These are phyloP conservation scores for Phengaris alcon DNA, from an alignment of 2,888 invertebrate genomes.

Conservation along the genomic window DNA sequence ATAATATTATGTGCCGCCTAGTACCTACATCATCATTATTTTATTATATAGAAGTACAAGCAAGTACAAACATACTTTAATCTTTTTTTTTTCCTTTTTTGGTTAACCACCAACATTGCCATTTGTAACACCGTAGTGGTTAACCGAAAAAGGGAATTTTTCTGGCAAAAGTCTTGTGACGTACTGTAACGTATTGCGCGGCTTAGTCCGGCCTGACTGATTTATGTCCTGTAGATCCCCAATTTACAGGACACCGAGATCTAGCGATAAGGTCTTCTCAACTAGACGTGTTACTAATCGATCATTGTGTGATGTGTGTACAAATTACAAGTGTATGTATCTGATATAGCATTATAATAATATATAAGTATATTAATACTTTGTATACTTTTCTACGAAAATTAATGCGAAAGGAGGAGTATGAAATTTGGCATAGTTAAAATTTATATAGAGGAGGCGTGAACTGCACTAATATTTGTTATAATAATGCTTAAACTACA, in stretches of 20 bases:
- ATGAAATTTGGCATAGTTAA: no score
- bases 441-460: no score
- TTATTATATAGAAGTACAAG: no score
- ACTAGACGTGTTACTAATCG: slow-evolving; percentile 33
- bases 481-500: no score
- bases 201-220: slow-evolving; percentile 73
- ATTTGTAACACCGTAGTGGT: neutral
- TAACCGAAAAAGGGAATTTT: slow-evolving; percentile 37
- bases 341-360: no score
- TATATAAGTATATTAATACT: no score
- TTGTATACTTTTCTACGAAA: no score
- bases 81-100: neutral
- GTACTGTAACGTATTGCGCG: slow-evolving; percentile 66
- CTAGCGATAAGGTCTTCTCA: slow-evolving; percentile 47
- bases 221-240: slow-evolving; percentile 75
- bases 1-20: no score
- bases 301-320: slow-evolving; percentile 4
- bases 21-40: no score
- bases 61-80: no score
- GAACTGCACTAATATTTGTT: no score
- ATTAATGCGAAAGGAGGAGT: no score
- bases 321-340: neutral
- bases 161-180: slow-evolving; percentile 46
- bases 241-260: slow-evolving; percentile 66
- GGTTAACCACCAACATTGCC: neutral